A percentile compares a stretch with the other conserved stretches of the same genome.
phyloP scores from a whole-genome alignment of 2,888 invertebrate genomes.

The Agonum fuliginosum region DNA sequence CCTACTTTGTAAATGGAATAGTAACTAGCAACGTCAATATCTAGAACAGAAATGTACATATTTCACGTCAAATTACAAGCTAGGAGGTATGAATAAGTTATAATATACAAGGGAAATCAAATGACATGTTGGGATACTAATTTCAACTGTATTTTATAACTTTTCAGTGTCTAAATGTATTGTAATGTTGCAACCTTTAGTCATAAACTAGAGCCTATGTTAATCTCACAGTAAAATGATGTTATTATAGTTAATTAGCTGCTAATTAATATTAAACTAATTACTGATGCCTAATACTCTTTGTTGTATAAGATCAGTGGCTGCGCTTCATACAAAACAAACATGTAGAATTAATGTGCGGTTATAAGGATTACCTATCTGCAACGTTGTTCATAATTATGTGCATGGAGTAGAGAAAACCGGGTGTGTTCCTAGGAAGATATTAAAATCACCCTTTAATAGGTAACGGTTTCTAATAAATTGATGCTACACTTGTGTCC shows the following conservation, averaged over 20 bases:
- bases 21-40: not conserved
- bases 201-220: no score
- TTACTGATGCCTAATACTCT: slow-evolving; percentile 15
- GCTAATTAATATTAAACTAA: slow-evolving; percentile 12
- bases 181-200: no score
- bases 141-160: no score
- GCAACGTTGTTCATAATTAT: slow-evolving; percentile 13
- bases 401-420: not conserved
- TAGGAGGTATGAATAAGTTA: not conserved
- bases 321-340: not conserved
- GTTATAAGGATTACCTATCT: slow-evolving; percentile 13
- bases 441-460: no score
- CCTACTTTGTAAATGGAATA: no score
- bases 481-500: no score
- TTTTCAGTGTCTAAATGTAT: no score
- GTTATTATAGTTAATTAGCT: slow-evolving; percentile 10
- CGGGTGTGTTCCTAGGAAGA: no score
- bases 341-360: not conserved
- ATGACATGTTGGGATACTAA: no score
- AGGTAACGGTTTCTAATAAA: no score
- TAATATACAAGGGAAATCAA: not conserved
- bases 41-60: not conserved
- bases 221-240: no score
- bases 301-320: not conserved
- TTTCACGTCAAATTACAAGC: not conserved